Evolutionary conservation across 2,888 invertebrate species (phyloP).

Genomic region (Mesorhabditis belari): DNA sequence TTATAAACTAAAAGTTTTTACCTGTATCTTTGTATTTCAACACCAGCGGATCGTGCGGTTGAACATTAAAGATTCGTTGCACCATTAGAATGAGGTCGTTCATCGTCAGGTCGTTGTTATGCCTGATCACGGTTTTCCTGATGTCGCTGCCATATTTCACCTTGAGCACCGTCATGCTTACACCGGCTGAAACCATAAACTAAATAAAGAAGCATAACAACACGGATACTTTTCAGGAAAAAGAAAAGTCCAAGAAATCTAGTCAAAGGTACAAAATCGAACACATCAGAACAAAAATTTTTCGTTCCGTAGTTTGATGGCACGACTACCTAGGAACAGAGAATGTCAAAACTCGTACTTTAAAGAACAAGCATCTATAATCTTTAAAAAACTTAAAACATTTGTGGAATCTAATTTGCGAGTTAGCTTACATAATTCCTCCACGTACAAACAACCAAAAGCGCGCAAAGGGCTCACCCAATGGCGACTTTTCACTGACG

Average conservation of each 20-base stretch:
- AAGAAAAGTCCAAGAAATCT: too few relatives aligned
- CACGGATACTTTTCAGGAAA: too few relatives aligned
- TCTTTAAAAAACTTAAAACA: not conserved
- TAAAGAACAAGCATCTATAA: too few relatives aligned
- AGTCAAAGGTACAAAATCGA: too few relatives aligned
- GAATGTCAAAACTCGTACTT: too few relatives aligned
- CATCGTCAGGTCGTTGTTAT: constrained; percentile 31
- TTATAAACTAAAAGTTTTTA: constrained; percentile 8
- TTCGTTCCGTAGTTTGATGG: too few relatives aligned
- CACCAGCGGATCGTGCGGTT: constrained; percentile 14
- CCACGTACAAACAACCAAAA: not conserved
- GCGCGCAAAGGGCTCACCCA: not conserved
- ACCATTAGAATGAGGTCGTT: constrained; percentile 34
- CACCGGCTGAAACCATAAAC: constrained; percentile 11
- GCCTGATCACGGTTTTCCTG: constrained; percentile 29
- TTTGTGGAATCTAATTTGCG: too few relatives aligned
- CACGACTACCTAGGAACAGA: too few relatives aligned
- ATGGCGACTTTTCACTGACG: not conserved
- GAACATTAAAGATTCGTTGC: constrained; percentile 32
- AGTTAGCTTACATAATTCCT: too few relatives aligned
- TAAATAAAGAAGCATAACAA: not conserved
- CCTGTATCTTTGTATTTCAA: constrained; percentile 42
- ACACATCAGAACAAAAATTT: too few relatives aligned
- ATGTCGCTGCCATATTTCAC: constrained; percentile 34
- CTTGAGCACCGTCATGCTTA: constrained; percentile 26